phyloP scores from a whole-genome alignment of 2,113 vertebrate species.

The Cephalopholis sonnerati region DNA sequence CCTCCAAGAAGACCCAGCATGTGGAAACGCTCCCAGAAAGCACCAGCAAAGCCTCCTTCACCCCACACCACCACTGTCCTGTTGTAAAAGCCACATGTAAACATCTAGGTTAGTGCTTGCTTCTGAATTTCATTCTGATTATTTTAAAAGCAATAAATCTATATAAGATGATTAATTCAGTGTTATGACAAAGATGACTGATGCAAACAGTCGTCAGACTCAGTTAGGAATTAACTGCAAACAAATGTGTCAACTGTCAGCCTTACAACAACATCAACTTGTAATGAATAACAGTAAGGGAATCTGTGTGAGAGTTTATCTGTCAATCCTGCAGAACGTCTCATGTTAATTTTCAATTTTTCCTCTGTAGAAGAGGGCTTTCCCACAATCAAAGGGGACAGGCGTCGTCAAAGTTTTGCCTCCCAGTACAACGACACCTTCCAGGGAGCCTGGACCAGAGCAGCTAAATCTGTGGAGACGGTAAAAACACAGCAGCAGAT shows the following conservation, averaged over 20 bases:
- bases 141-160: background rate
- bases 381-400: slow-evolving; percentile 40
- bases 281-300: slow-evolving; percentile 31
- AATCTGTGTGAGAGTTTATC: slow-evolving; percentile 11
- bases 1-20: background rate
- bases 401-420: background rate
- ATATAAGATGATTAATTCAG: background rate
- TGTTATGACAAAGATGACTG: background rate
- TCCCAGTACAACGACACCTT: slow-evolving; percentile 61
- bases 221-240: background rate
- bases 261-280: background rate
- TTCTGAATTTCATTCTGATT: background rate
- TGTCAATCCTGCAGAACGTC: background rate
- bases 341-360: background rate
- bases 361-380: slow-evolving; percentile 43
- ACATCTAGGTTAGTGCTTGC: slow-evolving; percentile 52
- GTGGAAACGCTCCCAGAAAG: slow-evolving; percentile 39
- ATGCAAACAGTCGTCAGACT: slow-evolving; percentile 1
- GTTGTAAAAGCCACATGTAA: slow-evolving; percentile 13
- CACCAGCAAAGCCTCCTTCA: slow-evolving; percentile 39
- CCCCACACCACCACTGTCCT: background rate
- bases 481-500: slow-evolving; percentile 42
- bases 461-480: slow-evolving; percentile 40
- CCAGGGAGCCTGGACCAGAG: slow-evolving; percentile 26
- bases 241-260: background rate